Conservation (phyloP, 2,888 invertebrate genomes). For the Acheta domesticus region DNA sequence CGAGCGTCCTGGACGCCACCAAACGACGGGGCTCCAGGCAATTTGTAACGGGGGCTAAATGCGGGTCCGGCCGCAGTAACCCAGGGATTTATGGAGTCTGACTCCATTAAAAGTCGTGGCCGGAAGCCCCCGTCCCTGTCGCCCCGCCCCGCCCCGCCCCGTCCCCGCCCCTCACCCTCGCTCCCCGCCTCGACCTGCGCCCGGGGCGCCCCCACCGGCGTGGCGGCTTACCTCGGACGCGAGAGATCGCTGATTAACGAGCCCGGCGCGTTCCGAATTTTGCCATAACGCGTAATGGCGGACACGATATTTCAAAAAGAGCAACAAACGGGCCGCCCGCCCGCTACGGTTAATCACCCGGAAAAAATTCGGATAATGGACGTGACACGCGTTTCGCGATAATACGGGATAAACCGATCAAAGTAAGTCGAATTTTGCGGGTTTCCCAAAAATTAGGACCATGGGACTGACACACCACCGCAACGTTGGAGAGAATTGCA, state of each 20-base stretch:
- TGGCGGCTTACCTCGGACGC: not conserved
- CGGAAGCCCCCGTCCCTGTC: not conserved
- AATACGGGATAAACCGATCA: not conserved
- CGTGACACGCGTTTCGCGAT: not conserved
- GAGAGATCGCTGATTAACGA: not conserved
- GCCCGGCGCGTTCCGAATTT: not conserved
- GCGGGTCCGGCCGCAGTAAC: constrained; percentile 3
- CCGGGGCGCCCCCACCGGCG: not conserved
- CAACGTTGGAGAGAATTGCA: too few relatives aligned
- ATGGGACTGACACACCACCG: too few relatives aligned
- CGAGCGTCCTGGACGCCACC: not conserved
- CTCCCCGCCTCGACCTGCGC: not conserved
- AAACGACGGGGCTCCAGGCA: not conserved
- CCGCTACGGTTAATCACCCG: not conserved
- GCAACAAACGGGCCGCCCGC: not conserved
- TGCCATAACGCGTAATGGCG: constrained; percentile 5
- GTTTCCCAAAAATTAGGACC: too few relatives aligned
- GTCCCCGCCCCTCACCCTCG: not conserved
- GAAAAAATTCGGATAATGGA: not conserved
- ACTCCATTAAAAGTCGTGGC: not conserved
- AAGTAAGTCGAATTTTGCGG: not conserved
- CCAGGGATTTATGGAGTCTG: not conserved
- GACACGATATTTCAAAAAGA: not conserved
- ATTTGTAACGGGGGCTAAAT: constrained; percentile 18
- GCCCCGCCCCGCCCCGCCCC: not conserved